Conservation (phyloP, 2,113 vertebrate genomes). For the Phodopus roborovskii region DNA sequence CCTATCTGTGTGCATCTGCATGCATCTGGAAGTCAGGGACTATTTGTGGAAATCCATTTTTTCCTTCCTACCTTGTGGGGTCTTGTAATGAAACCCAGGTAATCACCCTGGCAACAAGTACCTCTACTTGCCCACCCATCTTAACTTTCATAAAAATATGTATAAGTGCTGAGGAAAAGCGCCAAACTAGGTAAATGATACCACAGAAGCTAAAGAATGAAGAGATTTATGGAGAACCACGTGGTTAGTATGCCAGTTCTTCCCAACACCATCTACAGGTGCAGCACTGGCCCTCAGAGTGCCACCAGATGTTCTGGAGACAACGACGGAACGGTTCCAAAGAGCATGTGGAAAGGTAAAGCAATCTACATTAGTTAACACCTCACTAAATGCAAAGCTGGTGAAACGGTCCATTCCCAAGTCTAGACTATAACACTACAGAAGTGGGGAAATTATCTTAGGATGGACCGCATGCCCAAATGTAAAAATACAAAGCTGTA, state of each 20-base stretch:
- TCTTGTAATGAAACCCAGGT: not conserved
- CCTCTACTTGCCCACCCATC: not conserved
- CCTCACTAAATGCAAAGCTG: not conserved
- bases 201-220: not conserved
- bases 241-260: not conserved
- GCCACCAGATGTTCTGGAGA: not conserved
- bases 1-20: not conserved
- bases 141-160: not conserved
- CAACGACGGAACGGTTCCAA: not conserved
- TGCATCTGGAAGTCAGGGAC: not conserved
- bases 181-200: not conserved
- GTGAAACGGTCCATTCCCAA: too few species aligned
- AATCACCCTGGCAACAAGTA: too few species aligned
- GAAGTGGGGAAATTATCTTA: not conserved
- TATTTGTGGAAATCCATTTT: not conserved
- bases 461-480: not conserved
- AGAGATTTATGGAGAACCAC: not conserved
- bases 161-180: not conserved
- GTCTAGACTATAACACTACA: not conserved
- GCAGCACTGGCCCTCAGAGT: not conserved
- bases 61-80: not conserved
- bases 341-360: not conserved
- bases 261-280: too few species aligned
- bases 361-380: not conserved
- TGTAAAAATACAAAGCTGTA: too few species aligned